Evolutionary conservation across 2,113 vertebrate genomes (phyloP).

Genomic region (Vireo altiloquus): DNA sequence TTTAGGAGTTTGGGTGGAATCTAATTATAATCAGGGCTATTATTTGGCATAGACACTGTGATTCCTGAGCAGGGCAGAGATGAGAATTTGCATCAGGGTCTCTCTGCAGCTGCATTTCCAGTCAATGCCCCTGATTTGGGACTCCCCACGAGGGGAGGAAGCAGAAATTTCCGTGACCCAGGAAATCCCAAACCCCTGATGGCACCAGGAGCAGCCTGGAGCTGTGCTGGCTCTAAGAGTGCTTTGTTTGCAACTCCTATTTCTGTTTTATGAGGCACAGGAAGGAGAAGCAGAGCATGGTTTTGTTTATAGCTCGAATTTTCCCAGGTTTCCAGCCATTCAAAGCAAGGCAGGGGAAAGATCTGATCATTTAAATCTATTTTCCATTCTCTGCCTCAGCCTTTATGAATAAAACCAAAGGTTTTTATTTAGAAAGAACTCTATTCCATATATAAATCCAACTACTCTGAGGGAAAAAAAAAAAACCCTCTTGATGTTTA

Average conservation of each 20-base stretch:
- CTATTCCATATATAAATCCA: background rate
- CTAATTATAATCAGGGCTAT: background rate
- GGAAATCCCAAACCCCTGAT: background rate
- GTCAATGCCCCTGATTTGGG: background rate
- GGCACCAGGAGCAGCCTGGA: background rate
- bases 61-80: background rate
- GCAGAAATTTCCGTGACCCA: background rate
- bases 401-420: background rate
- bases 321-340: background rate
- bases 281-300: background rate
- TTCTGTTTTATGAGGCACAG: background rate
- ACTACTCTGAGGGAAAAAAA: background rate
- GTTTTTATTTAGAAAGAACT: background rate
- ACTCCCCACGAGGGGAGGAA: background rate
- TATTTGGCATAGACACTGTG: background rate
- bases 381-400: background rate
- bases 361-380: constrained; percentile 4
- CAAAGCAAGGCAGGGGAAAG: background rate
- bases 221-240: background rate
- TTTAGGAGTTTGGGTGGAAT: background rate
- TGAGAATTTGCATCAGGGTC: background rate
- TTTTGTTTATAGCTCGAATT: background rate
- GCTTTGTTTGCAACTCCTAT: background rate
- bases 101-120: background rate
- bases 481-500: background rate